Percentiles rank a stretch among this genome's conserved stretches.
These are phyloP conservation scores for Alviniconcha strummeri DNA, from an alignment of 2,888 invertebrate genomes.

Conservation along the genomic window DNA sequence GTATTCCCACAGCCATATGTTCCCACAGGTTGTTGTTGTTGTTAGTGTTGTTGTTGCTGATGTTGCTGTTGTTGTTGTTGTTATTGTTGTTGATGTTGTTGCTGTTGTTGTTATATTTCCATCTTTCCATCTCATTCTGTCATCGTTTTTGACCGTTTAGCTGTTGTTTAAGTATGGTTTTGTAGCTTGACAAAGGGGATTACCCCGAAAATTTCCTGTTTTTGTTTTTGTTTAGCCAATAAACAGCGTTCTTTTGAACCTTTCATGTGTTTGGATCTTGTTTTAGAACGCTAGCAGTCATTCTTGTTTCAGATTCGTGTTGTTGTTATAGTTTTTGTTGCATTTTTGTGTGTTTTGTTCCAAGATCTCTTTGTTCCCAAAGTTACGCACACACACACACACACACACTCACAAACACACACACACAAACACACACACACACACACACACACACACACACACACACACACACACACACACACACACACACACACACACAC, in stretches of 20 bases:
- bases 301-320: too few species aligned
- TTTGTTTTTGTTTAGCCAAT: not conserved
- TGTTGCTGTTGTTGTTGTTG: not conserved
- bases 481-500: not conserved
- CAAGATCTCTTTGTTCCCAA: not conserved
- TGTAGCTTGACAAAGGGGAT: too few species aligned
- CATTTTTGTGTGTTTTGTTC: not conserved
- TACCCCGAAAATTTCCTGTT: too few species aligned
- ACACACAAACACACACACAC: not conserved
- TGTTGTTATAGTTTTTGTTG: too few species aligned
- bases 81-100: not conserved
- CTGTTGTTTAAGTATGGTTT: too few species aligned
- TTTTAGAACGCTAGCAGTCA: too few species aligned
- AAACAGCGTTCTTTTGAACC: not conserved
- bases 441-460: not conserved
- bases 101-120: not conserved
- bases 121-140: too few species aligned
- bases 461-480: not conserved
- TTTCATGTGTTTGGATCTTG: too few species aligned
- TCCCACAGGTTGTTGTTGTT: not conserved
- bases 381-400: not conserved
- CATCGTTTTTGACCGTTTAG: too few species aligned
- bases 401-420: not conserved
- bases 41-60: not conserved
- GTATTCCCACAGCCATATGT: not conserved